Percentiles rank a stretch among this genome's conserved stretches.
These are phyloP conservation scores for Drosophila formosana DNA, from an alignment of 2,888 invertebrate species.

Conservation along the genomic window DNA sequence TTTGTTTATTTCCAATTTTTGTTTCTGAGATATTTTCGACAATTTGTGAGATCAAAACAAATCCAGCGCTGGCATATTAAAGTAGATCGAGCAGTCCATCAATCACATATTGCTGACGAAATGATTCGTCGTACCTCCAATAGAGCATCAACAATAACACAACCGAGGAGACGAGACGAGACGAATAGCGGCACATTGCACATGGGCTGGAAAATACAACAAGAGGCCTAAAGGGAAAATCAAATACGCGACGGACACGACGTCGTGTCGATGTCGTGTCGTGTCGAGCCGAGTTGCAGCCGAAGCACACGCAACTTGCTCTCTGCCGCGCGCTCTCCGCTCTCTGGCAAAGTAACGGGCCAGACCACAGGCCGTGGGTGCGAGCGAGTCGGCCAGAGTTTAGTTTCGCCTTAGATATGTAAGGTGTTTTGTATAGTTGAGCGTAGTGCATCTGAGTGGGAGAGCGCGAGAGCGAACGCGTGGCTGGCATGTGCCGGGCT, in stretches of 20 bases:
- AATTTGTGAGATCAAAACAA: neutral
- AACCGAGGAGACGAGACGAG: conserved; percentile 54
- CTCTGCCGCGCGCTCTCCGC: conserved; percentile 49
- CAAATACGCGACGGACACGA: conserved; percentile 42
- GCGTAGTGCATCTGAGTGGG: conserved; percentile 75
- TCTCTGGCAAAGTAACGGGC: conserved; percentile 9
- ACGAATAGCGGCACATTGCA: conserved; percentile 70
- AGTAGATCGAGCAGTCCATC: conserved; percentile 22
- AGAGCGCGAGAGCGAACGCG: conserved; percentile 73
- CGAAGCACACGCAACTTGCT: conserved; percentile 71
- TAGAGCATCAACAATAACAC: conserved; percentile 58
- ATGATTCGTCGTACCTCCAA: conserved; percentile 26
- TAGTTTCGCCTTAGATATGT: conserved; percentile 76
- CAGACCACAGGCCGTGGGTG: conserved; percentile 28
- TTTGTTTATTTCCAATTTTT: neutral
- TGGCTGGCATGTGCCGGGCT: conserved; percentile 73
- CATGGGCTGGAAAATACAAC: conserved; percentile 70
- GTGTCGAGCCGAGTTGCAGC: conserved; percentile 19
- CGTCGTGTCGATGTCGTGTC: conserved; percentile 8
- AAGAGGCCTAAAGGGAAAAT: conserved; percentile 75
- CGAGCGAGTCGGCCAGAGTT: conserved; percentile 67
- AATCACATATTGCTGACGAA: conserved; percentile 32
- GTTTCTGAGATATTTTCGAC: neutral
- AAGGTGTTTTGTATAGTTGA: conserved; percentile 73
- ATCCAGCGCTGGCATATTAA: neutral